Base-by-base conservation (phyloP, 1,140 invertebrate species). In the Drosophila ironensis region DNA sequence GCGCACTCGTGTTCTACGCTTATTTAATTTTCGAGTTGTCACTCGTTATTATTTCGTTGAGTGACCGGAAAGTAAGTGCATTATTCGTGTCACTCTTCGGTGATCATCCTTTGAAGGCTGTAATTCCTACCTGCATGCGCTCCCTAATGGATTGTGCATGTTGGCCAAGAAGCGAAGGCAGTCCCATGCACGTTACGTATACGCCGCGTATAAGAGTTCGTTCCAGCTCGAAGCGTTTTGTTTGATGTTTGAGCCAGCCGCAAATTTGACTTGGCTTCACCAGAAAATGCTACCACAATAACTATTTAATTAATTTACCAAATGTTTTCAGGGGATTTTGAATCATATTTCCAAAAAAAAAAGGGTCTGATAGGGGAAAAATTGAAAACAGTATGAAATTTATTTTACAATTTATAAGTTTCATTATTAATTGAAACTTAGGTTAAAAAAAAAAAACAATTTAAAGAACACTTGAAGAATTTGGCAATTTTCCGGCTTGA, bases 61-160 rank as follows among this genome's bases (percentile, higher is more conserved):
- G n/a, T n/a, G 35, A n/a, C 19, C 11, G 14, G 30, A 33, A 33
- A 14, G 9, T 8, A 27, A 52, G 37, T 27, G 22, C 41, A 27
- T 27, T 53, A 33, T 30, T 56, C 48, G 38, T 54, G 64, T 68
- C 41, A 68, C 64, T 56, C 19, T 17, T 6, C 17, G 27, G 28
- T 50, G 50, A 33, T 68, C 56, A 68, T 68, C 64, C 64, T 56
- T 67, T 67, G 28, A 53, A 12, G 42, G 61, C 59, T 19, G 50
- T 33, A 41, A 67, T 46, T 38, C 19, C 56, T 19, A 33, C 35
- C 22, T 48, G 59, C 64, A 35, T 64, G n/a, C n/a, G n/a, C n/a
- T n/a, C 25, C 64, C 40, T 68, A 68, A 68, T 68, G 64, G 61
- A 67, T 54, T 68, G 33, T 63, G 56, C 56, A 61, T 61, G 54